Percentiles rank a stretch among this genome's conserved stretches.
Evolutionary conservation across 2,797 vertebrate species (phyloP).

Genomic region (Neosalanx taihuensis): DNA sequence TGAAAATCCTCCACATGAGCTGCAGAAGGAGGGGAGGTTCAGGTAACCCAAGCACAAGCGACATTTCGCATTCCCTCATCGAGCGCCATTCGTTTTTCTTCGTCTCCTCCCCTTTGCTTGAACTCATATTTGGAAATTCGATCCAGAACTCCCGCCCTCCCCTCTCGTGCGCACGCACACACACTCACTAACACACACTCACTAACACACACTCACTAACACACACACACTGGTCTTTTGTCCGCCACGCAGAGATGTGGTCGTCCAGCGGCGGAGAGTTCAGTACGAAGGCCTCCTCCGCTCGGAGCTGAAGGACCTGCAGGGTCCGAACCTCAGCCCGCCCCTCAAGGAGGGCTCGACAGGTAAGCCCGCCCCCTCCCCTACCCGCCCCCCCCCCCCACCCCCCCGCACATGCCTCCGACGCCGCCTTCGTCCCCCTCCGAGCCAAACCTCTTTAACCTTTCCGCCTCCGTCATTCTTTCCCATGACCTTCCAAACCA

Average conservation of each 20-base stretch:
- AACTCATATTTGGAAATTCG: neutral
- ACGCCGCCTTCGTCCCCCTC: neutral
- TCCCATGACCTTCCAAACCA: conserved; percentile 52
- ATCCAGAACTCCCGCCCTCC: neutral
- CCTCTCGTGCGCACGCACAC: too few species aligned
- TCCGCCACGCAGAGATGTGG: conserved; percentile 21
- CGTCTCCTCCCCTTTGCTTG: too few species aligned
- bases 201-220: neutral
- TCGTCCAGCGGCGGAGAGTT: conserved; percentile 63
- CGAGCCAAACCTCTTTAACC: neutral
- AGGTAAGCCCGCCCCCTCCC: neutral
- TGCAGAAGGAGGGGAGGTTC: conserved; percentile 66
- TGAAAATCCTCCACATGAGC: conserved; percentile 64
- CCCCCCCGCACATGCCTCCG: conserved; percentile 18
- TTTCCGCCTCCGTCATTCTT: neutral
- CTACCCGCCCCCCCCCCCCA: neutral
- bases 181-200: too few species aligned
- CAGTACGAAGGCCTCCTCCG: conserved; percentile 66
- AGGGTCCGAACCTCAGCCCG: neutral
- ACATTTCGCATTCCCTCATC: neutral
- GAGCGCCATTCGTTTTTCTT: too few species aligned
- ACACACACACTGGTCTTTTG: neutral
- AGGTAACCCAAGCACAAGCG: conserved; percentile 41
- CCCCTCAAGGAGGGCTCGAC: neutral
- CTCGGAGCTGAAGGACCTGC: conserved; percentile 16